Conservation (phyloP, 2,113 vertebrate genomes). For the Pelvicachromis taeniatus region DNA sequence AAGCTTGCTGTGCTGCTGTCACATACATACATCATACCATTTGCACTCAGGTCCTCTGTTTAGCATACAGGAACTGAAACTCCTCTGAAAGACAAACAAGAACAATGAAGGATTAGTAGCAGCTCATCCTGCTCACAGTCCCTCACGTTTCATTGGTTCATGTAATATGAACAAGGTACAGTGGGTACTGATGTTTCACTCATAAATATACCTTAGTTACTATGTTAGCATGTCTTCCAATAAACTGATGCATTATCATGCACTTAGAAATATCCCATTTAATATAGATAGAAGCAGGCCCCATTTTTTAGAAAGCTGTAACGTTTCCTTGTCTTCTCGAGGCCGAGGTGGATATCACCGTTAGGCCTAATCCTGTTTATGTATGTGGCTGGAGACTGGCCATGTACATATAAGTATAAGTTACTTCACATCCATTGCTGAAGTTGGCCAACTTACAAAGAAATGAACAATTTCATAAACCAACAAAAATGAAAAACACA, state of each 20-base stretch:
- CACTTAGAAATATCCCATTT: too few species aligned
- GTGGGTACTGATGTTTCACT: background rate
- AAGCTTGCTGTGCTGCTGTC: background rate
- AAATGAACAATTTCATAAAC: background rate
- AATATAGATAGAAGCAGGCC: too few species aligned
- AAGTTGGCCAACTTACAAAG: background rate
- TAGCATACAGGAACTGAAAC: background rate
- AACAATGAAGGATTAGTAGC: background rate
- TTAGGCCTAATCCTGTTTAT: background rate
- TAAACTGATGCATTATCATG: background rate
- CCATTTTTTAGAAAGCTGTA: background rate
- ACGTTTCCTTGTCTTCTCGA: background rate
- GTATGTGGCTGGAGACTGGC: rapidly evolving
- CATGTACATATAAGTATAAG: rapidly evolving
- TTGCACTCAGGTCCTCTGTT: slow-evolving; percentile 27
- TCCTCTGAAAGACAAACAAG: slow-evolving; percentile 23
- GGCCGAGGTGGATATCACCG: rapidly evolving
- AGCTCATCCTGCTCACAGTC: background rate
- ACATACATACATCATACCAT: slow-evolving; percentile 20
- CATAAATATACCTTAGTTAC: background rate
- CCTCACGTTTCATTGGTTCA: background rate
- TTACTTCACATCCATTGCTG: background rate
- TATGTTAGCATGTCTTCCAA: background rate
- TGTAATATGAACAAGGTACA: background rate
- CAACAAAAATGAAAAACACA: background rate